These are phyloP conservation scores for Selene dorsalis DNA, from an alignment of 2,797 vertebrate species.

Conservation along the genomic window DNA sequence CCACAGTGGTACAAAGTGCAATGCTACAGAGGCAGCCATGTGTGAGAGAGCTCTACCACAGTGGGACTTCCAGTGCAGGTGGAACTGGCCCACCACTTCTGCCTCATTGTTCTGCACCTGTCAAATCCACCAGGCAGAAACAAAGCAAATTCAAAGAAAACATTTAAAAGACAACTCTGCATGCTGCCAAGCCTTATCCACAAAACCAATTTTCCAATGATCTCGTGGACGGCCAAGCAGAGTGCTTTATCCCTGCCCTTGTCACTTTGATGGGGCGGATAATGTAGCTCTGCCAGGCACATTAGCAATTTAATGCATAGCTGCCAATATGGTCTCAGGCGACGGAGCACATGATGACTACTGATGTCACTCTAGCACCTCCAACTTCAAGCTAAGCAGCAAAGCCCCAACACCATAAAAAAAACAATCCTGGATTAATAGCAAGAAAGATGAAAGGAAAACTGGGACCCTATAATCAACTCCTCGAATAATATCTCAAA, in stretches of 20 bases:
- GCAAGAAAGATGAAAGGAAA: neutral
- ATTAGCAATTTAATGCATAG: constrained; percentile 76
- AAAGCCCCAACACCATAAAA: neutral
- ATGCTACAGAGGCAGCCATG: constrained; percentile 46
- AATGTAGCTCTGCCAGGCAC: constrained; percentile 69
- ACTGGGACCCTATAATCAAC: constrained; percentile 11
- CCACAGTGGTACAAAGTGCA: constrained; percentile 11
- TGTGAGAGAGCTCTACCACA: constrained; percentile 42
- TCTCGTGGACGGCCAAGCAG: constrained; percentile 62
- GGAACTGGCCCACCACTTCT: constrained; percentile 43
- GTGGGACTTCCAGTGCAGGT: constrained; percentile 28
- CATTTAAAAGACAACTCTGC: constrained; percentile 61
- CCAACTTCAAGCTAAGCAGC: constrained; percentile 18
- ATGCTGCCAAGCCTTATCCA: constrained; percentile 38
- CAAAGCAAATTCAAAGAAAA: constrained; percentile 63
- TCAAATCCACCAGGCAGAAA: constrained; percentile 64
- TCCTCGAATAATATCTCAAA: constrained; percentile 42
- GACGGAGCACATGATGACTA: constrained; percentile 50
- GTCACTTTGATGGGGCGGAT: constrained; percentile 70
- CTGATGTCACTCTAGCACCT: constrained; percentile 40
- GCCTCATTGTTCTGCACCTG: constrained; percentile 64
- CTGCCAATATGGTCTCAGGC: constrained; percentile 65
- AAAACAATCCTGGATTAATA: constrained; percentile 21
- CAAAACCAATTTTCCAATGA: constrained; percentile 70
- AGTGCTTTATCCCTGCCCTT: constrained; percentile 65